Conservation (phyloP, 2,888 invertebrate genomes). For the Lacanobia oleracea region DNA sequence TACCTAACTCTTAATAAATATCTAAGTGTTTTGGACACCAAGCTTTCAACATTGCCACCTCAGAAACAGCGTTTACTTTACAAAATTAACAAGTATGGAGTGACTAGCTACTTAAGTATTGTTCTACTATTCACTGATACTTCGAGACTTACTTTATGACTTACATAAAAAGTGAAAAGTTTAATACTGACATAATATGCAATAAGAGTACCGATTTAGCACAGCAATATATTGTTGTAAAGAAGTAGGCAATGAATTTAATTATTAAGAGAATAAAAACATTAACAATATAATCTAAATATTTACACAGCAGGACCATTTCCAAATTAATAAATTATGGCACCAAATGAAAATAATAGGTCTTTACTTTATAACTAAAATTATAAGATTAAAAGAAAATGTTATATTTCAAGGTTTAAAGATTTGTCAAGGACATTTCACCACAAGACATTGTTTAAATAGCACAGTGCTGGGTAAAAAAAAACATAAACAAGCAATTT, state of each 20-base stretch:
- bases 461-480: constrained; percentile 59
- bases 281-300: constrained; percentile 66
- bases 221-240: constrained; percentile 54
- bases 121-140: constrained; percentile 66
- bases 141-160: constrained; percentile 62
- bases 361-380: constrained; percentile 53
- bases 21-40: constrained; percentile 69
- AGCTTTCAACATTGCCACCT: constrained; percentile 63
- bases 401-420: constrained; percentile 26
- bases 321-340: constrained; percentile 75
- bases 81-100: constrained; percentile 66
- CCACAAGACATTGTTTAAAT: constrained; percentile 67
- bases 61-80: constrained; percentile 55
- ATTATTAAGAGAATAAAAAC: constrained; percentile 57
- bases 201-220: constrained; percentile 56
- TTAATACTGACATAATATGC: constrained; percentile 70
- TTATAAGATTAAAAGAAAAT: constrained; percentile 35
- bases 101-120: constrained; percentile 75
- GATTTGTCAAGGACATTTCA: constrained; percentile 61
- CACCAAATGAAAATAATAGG: constrained; percentile 76
- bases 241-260: constrained; percentile 59
- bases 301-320: constrained; percentile 72
- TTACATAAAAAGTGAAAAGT: constrained; percentile 66
- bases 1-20: constrained; percentile 66
- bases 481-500: constrained; percentile 57